Percentiles rank a stretch among this genome's conserved stretches.
Conservation (phyloP, 2,888 invertebrate species). For the Nemurella pictetii region DNA sequence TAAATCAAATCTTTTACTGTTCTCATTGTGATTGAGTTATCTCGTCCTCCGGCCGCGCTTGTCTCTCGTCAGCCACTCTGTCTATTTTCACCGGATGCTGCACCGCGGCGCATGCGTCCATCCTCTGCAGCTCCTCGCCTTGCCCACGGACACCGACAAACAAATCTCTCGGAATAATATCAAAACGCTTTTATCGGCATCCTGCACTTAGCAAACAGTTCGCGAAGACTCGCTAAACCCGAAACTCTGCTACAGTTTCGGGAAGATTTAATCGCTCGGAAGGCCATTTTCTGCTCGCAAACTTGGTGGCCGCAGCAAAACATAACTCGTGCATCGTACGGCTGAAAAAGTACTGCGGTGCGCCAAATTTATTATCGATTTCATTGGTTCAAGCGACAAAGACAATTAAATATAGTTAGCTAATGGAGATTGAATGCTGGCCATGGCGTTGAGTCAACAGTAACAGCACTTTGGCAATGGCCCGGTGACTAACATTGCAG, state of each 20-base stretch:
- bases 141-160: neutral
- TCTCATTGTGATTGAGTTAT: conserved; percentile 4
- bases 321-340: neutral
- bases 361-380: neutral
- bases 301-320: neutral
- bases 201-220: neutral
- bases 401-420: neutral
- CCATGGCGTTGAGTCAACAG: neutral
- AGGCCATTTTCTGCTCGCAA: neutral
- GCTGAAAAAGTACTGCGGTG: neutral
- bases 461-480: too few species aligned
- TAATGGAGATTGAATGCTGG: neutral
- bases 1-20: conserved; percentile 1
- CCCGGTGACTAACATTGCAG: too few species aligned
- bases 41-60: neutral
- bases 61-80: neutral
- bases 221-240: neutral
- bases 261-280: neutral
- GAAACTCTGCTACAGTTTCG: neutral
- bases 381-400: neutral
- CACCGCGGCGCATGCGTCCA: neutral
- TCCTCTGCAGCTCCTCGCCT: neutral
- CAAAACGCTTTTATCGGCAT: neutral
- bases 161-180: neutral
- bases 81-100: neutral